These are phyloP conservation scores for Drosophila putrida DNA, from an alignment of 2,888 invertebrate species.

Conservation along the genomic window DNA sequence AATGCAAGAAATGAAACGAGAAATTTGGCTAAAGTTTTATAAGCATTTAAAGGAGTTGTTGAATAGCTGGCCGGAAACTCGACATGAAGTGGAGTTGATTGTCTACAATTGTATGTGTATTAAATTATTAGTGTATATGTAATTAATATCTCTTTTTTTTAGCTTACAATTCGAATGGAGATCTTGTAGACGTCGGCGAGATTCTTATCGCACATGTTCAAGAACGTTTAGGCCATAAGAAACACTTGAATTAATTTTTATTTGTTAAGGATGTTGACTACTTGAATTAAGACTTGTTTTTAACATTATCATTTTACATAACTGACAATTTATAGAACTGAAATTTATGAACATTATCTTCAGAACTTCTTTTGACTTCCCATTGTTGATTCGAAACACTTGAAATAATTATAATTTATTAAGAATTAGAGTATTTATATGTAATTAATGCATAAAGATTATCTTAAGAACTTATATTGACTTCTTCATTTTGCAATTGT, in stretches of 20 bases:
- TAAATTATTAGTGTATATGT: background rate
- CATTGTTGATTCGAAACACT: background rate
- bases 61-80: constrained; percentile 75
- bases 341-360: background rate
- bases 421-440: background rate
- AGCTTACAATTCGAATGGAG: constrained; percentile 68
- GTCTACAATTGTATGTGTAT: constrained; percentile 74
- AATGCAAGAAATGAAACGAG: constrained; percentile 79
- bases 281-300: background rate
- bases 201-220: constrained; percentile 46
- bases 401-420: constrained; percentile 6
- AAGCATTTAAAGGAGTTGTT: constrained; percentile 71
- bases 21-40: constrained; percentile 81
- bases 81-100: constrained; percentile 71
- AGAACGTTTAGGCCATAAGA: background rate
- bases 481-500: constrained; percentile 22
- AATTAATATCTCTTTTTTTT: constrained; percentile 13
- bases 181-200: constrained; percentile 72
- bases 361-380: background rate
- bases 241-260: constrained; percentile 5
- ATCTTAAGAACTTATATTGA: background rate
- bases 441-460: background rate
- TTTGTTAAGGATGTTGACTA: constrained; percentile 1
- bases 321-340: background rate
- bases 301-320: background rate